Percentiles rank a stretch among this genome's conserved stretches.
These are phyloP conservation scores for Myotis lucifugus DNA, from an alignment of 2,113 vertebrate species.

Conservation along the genomic window DNA sequence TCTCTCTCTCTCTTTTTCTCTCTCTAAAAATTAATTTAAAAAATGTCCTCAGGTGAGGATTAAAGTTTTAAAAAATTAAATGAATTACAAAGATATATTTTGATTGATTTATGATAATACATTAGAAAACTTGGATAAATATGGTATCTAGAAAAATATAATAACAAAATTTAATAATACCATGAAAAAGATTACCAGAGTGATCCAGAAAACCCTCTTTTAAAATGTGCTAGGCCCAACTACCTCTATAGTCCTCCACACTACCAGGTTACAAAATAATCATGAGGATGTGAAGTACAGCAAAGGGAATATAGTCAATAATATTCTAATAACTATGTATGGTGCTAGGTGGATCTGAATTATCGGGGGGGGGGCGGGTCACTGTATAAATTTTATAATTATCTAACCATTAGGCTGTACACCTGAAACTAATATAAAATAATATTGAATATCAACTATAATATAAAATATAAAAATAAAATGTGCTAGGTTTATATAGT, in stretches of 20 bases:
- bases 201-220: neutral
- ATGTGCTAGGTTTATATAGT: neutral
- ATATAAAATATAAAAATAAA: neutral
- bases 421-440: neutral
- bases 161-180: neutral
- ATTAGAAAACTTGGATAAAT: neutral
- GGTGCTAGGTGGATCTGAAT: neutral
- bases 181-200: neutral
- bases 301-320: neutral
- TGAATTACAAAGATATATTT: neutral
- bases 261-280: neutral
- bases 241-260: neutral
- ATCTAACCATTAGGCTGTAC: neutral
- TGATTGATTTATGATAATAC: neutral
- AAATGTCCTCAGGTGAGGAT: neutral
- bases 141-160: neutral
- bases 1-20: neutral
- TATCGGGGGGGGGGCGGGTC: neutral
- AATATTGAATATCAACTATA: neutral
- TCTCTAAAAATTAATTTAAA: neutral
- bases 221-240: neutral
- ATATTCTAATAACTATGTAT: neutral
- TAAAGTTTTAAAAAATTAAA: neutral
- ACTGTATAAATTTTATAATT: neutral
- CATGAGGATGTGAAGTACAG: neutral